Conservation (phyloP, 1,140 invertebrate genomes). For the Drosophila tristis region DNA sequence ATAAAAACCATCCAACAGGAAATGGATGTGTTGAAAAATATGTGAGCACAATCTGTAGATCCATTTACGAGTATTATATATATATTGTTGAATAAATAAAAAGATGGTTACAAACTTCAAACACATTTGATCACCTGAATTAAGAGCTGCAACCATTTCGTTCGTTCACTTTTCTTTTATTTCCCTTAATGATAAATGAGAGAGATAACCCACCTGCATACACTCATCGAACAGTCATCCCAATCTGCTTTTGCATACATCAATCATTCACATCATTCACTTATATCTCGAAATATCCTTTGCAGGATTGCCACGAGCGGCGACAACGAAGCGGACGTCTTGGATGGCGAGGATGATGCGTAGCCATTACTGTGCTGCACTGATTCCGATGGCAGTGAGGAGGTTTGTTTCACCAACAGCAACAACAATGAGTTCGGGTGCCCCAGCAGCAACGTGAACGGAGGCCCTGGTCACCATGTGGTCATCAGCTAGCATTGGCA, state of each 20-base stretch:
- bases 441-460: conserved; percentile 61
- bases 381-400: conserved; percentile 78
- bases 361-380: conserved; percentile 83
- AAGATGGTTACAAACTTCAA: no score
- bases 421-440: conserved; percentile 67
- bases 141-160: not conserved
- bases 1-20: no score
- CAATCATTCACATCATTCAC: conserved; percentile 22
- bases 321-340: conserved; percentile 63
- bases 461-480: conserved; percentile 44
- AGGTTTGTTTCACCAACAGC: conserved; percentile 67
- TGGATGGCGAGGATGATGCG: conserved; percentile 78
- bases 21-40: no score
- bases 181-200: not conserved
- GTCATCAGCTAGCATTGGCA: conserved; percentile 76
- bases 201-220: conserved; percentile 3
- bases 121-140: not conserved
- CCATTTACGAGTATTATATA: no score
- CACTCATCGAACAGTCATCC: not conserved
- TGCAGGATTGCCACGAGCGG: conserved; percentile 68
- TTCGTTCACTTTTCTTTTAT: not conserved
- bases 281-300: conserved; percentile 33
- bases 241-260: no score
- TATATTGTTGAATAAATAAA: no score
- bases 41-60: no score